Evolutionary conservation across 2,113 vertebrate species (phyloP).

Genomic region (Girardinichthys multiradiatus): DNA sequence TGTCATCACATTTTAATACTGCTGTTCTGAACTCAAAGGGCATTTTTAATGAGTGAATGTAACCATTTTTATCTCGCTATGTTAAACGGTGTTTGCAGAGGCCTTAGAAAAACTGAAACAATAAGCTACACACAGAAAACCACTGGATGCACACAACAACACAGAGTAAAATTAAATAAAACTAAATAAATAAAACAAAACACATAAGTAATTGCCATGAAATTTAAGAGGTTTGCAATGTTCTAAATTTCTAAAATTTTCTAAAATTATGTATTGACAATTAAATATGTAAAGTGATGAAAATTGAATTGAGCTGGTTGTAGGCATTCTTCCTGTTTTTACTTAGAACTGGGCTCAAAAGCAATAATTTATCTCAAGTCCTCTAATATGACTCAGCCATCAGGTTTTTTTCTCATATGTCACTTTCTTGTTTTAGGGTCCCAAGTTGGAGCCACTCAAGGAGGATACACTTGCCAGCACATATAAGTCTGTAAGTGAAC

Average conservation of each 20-base stretch:
- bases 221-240: neutral
- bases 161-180: neutral
- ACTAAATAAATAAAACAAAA: neutral
- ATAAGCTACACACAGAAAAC: neutral
- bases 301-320: neutral
- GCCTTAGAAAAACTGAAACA: neutral
- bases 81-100: neutral
- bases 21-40: neutral
- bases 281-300: neutral
- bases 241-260: neutral
- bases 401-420: slow-evolving; percentile 1
- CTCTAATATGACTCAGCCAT: neutral
- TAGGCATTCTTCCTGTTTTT: neutral
- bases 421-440: slow-evolving; percentile 75
- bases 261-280: neutral
- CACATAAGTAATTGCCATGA: neutral
- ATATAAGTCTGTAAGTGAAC: slow-evolving; percentile 84
- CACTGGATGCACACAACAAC: too few species aligned
- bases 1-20: neutral
- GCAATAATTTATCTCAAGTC: neutral
- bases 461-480: slow-evolving; percentile 83
- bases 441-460: slow-evolving; percentile 88
- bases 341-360: neutral
- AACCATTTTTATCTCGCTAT: neutral
- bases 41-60: neutral